Base-by-base conservation (phyloP, 2,113 vertebrate genomes). In the Oceanodroma tethys region DNA sequence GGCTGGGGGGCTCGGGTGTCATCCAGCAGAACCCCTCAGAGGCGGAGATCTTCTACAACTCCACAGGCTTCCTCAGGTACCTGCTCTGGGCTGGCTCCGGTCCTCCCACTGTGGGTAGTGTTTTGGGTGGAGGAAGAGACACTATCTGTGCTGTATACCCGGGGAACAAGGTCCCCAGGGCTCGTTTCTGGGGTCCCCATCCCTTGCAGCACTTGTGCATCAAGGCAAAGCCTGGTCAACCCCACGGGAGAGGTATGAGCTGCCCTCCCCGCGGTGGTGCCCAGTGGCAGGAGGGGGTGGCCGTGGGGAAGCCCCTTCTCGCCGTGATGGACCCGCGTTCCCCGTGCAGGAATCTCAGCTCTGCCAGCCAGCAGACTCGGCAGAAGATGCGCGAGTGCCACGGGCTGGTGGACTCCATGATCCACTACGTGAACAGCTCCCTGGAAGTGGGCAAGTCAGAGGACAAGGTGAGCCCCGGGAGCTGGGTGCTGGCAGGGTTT, bases 51-150 rank as follows among this genome's bases (percentile, higher is more conserved):
- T 99, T 99, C 96, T 98, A 99, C 95, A 99, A 99, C 36, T 99
- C 99, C 93, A 99, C 99, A 0, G 99, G 99, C 88, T 99, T 99
- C 96, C 99, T 99, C 96, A 99, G 99, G 99, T 99, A 97, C 9
- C 40, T 65, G 47, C 56, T 60, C 7, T 5, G 8, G 26, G n/a
- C 47, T 1, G 2, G 30, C 36, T 15, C 48, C 1, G 0, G 11
- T n/a, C 30, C 30, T 68, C 10, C 14, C 3, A 1, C 27, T 15
- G 40, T 1, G 26, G 8, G 13, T 2, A 0, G 29, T 43, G 29
- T 6, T 52, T 60, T 47, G 55, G 43, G 55, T 23, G 38, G 47
- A 43, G 18, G 34, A 34, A 7, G 50, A 45, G 34, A 7, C 7
- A 2, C 45, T 16, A 1, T 5, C 30, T 13, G 58, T 5, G 22